These are phyloP conservation scores for Hiodon tergisus DNA, from an alignment of 2,113 vertebrate genomes.

Conservation along the genomic window DNA sequence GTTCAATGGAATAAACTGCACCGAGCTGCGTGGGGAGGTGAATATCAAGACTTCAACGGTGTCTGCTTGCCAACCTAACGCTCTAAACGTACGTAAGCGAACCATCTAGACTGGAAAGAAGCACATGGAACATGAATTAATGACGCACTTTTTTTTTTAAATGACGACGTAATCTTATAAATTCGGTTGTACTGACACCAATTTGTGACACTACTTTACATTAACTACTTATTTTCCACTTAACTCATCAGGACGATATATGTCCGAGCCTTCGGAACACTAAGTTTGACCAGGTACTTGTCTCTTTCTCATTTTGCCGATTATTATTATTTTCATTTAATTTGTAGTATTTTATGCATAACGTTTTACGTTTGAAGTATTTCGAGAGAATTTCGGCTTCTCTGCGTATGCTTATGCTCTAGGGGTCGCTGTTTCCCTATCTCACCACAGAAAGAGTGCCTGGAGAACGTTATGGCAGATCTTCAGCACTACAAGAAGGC, in stretches of 20 bases:
- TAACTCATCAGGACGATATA: conserved; percentile 45
- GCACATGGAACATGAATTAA: no score
- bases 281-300: conserved; percentile 57
- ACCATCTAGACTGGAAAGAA: background rate
- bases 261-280: conserved; percentile 46
- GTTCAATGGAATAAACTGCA: conserved; percentile 56
- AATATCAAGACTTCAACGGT: conserved; percentile 35
- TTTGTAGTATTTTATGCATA: background rate
- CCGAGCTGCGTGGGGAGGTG: conserved; percentile 42
- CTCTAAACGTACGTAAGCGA: conserved; percentile 36
- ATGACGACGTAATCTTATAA: no score
- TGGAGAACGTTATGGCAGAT: conserved; percentile 50
- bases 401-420: no score
- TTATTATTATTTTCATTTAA: background rate
- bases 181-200: no score
- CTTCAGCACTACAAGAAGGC: conserved; percentile 46
- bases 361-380: no score
- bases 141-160: no score
- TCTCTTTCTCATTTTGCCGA: background rate
- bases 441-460: conserved; percentile 46
- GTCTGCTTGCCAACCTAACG: conserved; percentile 45
- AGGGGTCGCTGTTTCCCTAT: background rate
- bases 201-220: background rate
- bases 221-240: background rate
- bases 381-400: no score